Evolutionary conservation across 2,797 vertebrate genomes (phyloP).

Genomic region (Lutjanus argentimaculatus): DNA sequence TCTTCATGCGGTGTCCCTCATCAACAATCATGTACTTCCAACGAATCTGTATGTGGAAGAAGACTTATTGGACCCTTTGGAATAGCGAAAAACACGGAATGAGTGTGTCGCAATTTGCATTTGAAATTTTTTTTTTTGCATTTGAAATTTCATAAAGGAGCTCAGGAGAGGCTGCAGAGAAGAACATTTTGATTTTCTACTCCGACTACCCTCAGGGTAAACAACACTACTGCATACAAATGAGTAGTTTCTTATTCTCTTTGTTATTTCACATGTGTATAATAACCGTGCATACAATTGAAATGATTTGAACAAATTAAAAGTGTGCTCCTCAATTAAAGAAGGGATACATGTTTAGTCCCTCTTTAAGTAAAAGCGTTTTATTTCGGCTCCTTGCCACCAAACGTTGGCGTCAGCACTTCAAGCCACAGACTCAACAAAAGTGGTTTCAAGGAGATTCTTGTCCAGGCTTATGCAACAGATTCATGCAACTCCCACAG

Average conservation of each 20-base stretch:
- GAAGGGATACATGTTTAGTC: no score
- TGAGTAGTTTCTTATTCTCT: not conserved
- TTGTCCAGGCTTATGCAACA: not conserved
- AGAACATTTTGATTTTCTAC: not conserved
- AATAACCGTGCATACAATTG: not conserved
- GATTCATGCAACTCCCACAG: not conserved
- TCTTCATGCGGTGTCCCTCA: constrained; percentile 99
- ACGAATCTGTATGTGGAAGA: constrained; percentile 91
- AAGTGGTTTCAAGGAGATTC: not conserved
- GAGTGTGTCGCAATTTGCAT: not conserved
- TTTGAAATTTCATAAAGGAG: not conserved
- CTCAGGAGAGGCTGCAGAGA: not conserved
- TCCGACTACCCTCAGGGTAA: not conserved
- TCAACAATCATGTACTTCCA: constrained; percentile 99
- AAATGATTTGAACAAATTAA: not conserved
- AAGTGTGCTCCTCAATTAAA: not conserved
- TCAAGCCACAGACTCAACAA: not conserved
- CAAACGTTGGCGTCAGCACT: not conserved
- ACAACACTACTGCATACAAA: constrained; percentile 8
- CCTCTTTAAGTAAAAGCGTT: not conserved
- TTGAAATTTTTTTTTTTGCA: not conserved
- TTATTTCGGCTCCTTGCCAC: not conserved
- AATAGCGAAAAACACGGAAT: not conserved
- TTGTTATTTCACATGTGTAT: not conserved
- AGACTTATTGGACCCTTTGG: constrained; percentile 19